Percentiles rank a stretch among this genome's conserved stretches.
phyloP scores from a whole-genome alignment of 2,888 invertebrate genomes.

The Drosophila mimetica region DNA sequence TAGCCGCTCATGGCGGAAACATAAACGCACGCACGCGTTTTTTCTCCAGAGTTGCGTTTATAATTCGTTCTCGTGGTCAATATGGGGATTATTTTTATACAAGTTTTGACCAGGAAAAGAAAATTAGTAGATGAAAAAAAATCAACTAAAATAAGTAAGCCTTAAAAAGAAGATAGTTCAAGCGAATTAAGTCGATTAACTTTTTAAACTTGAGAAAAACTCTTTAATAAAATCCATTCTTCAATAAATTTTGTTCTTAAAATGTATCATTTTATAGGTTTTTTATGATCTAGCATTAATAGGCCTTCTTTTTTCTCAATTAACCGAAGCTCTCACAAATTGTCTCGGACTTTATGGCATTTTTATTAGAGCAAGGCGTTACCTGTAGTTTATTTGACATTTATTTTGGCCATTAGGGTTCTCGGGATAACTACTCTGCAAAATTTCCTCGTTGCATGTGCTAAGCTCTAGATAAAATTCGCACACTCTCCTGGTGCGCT shows the following conservation, averaged over 20 bases:
- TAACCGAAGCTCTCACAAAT: not conserved
- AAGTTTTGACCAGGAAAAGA: not conserved
- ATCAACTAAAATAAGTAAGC: too few species aligned
- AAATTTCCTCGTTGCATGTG: not conserved
- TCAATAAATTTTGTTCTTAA: too few species aligned
- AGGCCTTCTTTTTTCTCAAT: not conserved
- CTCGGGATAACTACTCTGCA: not conserved
- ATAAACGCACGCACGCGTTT: constrained; percentile 35
- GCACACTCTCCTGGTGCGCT: too few species aligned
- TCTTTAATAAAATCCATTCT: not conserved
- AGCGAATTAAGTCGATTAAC: too few species aligned
- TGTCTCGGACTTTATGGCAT: not conserved
- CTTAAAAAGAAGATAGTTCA: too few species aligned
- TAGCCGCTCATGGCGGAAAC: constrained; percentile 60
- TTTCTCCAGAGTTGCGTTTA: constrained; percentile 48
- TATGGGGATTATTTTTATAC: not conserved
- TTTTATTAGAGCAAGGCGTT: constrained; percentile 1
- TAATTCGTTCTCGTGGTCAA: constrained; percentile 32
- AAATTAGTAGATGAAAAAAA: not conserved
- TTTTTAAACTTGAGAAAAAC: too few species aligned
- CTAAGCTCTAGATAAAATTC: constrained; percentile 11
- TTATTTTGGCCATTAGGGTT: constrained; percentile 4
- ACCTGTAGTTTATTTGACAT: constrained; percentile 4
- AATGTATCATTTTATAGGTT: too few species aligned
- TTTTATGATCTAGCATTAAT: not conserved